Base-by-base conservation (phyloP, 2,888 invertebrate species). In the Agrotis segetum region DNA sequence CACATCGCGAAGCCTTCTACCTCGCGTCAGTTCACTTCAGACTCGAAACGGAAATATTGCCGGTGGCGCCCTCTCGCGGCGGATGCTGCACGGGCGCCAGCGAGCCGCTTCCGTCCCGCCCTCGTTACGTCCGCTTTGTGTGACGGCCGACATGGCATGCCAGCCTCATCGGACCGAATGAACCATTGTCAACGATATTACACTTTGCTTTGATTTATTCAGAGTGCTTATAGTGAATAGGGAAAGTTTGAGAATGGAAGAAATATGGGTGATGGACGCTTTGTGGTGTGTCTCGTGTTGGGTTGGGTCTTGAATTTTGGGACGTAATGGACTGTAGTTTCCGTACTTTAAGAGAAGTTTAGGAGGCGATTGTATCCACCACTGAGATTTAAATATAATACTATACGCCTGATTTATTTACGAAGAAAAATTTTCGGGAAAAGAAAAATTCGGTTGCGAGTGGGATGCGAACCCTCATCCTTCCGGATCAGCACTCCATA, bases 51-150 rank as follows among this genome's bases (percentile, higher is more conserved):
- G 93, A 93, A 91, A 91, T 93, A 92, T 92, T 91, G 90, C 88
- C 89, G 83, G 87, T 88, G 88, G 89, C 87, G 85, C 86, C 84
- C 87, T 86, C 88, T 77, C 85, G 83, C 83, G 83, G 81, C 88
- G 90, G 89, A 89, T 81, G 88, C 87, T 91, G 90, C 89, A 90
- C 88, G 85, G 84, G 88, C 89, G 90, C 86, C 88, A 87, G 87
- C 88, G 88, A 85, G 82, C 87, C 90, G 87, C 84, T 89, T 94
- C 94, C 94, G 93, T 91, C 87, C 87, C 86, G 92, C 75, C 91
- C 93, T 94, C 92, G 92, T 94, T 94, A 93, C 87, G 89, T 80
- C 77, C 84, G 88, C 90, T 91, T 92, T 92, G 90, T 90, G 85
- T 85, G 85, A 87, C 86, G 85, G 77, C 77, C 68, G 72, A 72